Conservation (phyloP, 2,113 vertebrate genomes). For the Martes martes region DNA sequence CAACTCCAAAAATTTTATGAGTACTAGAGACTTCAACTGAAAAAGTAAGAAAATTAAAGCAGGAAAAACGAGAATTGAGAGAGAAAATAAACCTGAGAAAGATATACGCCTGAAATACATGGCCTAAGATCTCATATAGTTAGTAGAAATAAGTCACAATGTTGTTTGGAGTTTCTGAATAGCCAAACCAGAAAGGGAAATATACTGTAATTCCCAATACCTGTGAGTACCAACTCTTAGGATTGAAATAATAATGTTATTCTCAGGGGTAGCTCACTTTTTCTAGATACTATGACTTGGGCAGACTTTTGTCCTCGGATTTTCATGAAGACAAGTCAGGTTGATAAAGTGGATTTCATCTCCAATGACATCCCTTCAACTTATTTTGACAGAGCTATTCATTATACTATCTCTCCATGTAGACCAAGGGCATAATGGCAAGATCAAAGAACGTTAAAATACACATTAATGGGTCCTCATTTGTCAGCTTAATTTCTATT, state of each 20-base stretch:
- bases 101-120: not conserved
- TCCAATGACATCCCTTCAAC: not conserved
- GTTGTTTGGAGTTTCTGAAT: not conserved
- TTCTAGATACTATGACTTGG: not conserved
- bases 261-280: not conserved
- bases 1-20: conserved; percentile 4
- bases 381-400: not conserved
- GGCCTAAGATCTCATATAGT: not conserved
- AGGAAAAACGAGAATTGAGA: not conserved
- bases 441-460: not conserved
- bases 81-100: not conserved
- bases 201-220: not conserved
- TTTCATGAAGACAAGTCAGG: not conserved
- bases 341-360: not conserved
- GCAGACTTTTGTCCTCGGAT: not conserved
- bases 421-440: not conserved
- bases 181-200: not conserved
- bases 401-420: not conserved
- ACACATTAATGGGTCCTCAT: not conserved
- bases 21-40: not conserved
- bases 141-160: not conserved
- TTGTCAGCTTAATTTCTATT: not conserved
- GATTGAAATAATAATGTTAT: not conserved
- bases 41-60: not conserved
- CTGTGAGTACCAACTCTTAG: not conserved